A percentile compares a stretch with the other conserved stretches of the same genome.
Conservation (phyloP, 2,888 invertebrate species). For the Pristionchus japonicus region DNA sequence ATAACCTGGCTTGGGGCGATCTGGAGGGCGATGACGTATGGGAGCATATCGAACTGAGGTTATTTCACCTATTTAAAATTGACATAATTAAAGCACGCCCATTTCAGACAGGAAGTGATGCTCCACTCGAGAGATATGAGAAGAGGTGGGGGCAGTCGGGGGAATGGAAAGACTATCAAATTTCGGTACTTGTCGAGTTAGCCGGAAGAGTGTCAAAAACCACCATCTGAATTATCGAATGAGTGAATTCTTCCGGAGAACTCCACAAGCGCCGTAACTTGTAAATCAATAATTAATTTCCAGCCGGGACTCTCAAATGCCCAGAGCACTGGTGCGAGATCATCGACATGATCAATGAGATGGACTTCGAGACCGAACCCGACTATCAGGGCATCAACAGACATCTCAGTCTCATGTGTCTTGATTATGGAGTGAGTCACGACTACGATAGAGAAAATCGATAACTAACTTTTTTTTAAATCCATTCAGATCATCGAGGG, state of each 20-base stretch:
- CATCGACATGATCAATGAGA: neutral
- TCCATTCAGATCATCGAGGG: neutral
- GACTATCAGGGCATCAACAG: neutral
- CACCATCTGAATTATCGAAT: no score
- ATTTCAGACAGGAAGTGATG: neutral
- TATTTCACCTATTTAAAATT: neutral
- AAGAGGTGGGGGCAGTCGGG: no score
- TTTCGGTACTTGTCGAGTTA: no score
- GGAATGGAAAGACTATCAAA: no score
- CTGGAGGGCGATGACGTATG: neutral
- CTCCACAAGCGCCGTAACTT: neutral
- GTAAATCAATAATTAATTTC: neutral
- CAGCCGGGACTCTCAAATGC: neutral
- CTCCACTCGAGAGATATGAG: neutral
- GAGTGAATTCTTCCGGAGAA: no score
- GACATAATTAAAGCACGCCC: neutral
- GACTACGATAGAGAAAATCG: neutral
- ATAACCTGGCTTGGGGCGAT: neutral
- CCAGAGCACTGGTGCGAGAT: neutral
- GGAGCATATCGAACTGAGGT: neutral
- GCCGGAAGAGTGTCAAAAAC: no score
- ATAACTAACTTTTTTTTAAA: neutral
- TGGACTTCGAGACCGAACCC: neutral
- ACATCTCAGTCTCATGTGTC: neutral
- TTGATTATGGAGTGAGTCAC: neutral